Percentiles rank a stretch among this genome's conserved stretches.
These are phyloP conservation scores for Crocodylus rhombifer DNA, from an alignment of 2,797 vertebrate genomes.

Conservation along the genomic window DNA sequence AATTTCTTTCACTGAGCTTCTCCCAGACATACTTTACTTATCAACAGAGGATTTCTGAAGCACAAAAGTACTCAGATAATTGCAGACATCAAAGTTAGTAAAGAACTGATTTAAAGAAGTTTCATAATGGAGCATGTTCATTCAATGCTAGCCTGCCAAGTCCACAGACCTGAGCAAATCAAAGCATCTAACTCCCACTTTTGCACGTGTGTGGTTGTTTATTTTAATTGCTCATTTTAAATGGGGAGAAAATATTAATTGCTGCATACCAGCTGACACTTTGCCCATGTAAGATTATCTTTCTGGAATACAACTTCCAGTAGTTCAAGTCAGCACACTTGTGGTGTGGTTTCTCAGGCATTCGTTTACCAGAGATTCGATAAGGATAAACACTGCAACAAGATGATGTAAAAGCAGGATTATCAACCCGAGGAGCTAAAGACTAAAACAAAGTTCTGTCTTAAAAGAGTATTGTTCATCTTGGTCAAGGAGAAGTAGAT, in stretches of 20 bases:
- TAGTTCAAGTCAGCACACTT: not conserved
- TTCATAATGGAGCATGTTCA: not conserved
- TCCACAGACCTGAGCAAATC: not conserved
- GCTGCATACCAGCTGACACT: not conserved
- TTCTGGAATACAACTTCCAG: not conserved
- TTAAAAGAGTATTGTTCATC: constrained; percentile 53
- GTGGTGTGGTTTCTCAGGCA: not conserved
- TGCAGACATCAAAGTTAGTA: not conserved
- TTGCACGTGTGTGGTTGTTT: not conserved
- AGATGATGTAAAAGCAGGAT: constrained; percentile 5
- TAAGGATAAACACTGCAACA: constrained; percentile 37
- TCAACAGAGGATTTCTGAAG: not conserved
- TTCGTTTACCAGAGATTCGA: not conserved
- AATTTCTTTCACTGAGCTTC: not conserved
- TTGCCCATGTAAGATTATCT: not conserved
- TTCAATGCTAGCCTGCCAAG: not conserved
- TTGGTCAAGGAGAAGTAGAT: constrained; percentile 49
- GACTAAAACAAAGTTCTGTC: constrained; percentile 46
- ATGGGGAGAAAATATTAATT: not conserved
- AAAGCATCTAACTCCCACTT: not conserved
- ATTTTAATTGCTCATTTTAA: fast-evolving
- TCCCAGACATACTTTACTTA: not conserved
- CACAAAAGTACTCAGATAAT: not conserved
- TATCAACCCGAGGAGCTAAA: not conserved
- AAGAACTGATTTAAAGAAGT: not conserved